Base-by-base conservation (phyloP, 2,888 invertebrate genomes). In the Philereme vetulata region DNA sequence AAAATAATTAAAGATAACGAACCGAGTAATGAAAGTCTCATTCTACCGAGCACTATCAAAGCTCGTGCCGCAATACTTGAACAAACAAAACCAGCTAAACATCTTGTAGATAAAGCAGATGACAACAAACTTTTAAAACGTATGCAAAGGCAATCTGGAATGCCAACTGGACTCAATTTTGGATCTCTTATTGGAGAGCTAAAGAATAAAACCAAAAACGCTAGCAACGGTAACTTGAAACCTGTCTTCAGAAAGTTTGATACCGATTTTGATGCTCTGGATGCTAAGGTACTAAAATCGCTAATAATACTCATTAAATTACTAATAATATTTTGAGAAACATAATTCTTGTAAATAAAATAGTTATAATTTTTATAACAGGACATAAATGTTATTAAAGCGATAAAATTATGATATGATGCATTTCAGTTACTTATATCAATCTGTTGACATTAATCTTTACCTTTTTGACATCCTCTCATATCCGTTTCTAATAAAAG, bases 221-320 rank as follows among this genome's bases (percentile, higher is more conserved):
- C 78, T 5, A 77, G 75, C 60, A 85, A 82, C 59, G 87, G 86
- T 7, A 84, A 83, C 48, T 72, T 90, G 32, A 91, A 90, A 71
- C 91, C 92, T 3, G 91, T 92, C 50, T 91, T 92, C 70, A 88
- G 82, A 76, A 91, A 91, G 69, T 90, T 91, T 61, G 89, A 89
- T 62, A 64, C 77, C 38, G 88, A 86, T 66, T 66, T 73, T 32
- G 86, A 84, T 62, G 64, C 72, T 40, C 78, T 82, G 67, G 85
- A 86, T 59, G 68, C 66, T 57, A 82, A 91, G 90, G 91, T 87
- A 60, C 33, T 46, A 4, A 56, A 47, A 43, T 5, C 21, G 21
- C 21, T 21, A 21, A 21, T 21, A 21, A 21, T 21, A 21, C 21
- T 21, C 21, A 21, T 21, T 21, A 21, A 21, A 21, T 21, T 21